A percentile compares a stretch with the other conserved stretches of the same genome.
These are phyloP conservation scores for Esox masquinongy DNA, from an alignment of 2,797 vertebrate genomes.

Conservation along the genomic window DNA sequence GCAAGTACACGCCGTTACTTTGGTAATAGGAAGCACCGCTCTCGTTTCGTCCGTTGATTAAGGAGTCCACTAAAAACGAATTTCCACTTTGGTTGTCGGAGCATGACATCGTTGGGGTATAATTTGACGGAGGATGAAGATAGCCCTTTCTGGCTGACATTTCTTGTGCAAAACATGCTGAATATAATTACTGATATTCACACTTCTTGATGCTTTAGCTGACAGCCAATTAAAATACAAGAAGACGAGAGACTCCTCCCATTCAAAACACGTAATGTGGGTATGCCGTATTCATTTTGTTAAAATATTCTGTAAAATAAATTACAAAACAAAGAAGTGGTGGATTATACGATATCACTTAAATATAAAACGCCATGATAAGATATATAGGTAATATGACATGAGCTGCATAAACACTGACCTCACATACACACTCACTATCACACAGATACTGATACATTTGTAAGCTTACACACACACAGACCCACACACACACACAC, in stretches of 20 bases:
- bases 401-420: conserved; percentile 34
- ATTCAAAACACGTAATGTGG: conserved; percentile 73
- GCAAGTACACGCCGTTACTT: conserved; percentile 89
- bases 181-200: conserved; percentile 99
- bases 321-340: conserved; percentile 44
- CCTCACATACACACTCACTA: not conserved
- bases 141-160: conserved; percentile 99
- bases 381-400: conserved; percentile 15
- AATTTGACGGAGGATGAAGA: conserved; percentile 97
- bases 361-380: conserved; percentile 15
- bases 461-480: not conserved
- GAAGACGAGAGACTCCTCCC: conserved; percentile 91
- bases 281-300: conserved; percentile 82
- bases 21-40: conserved; percentile 86
- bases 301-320: conserved; percentile 58
- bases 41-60: conserved; percentile 93
- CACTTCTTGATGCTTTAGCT: conserved; percentile 86
- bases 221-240: conserved; percentile 96
- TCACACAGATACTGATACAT: not conserved
- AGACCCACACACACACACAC: not conserved
- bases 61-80: conserved; percentile 96
- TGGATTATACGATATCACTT: conserved; percentile 33
- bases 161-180: conserved; percentile 99
- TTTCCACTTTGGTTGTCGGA: conserved; percentile 95
- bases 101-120: conserved; percentile 98